These are phyloP conservation scores for Bettongia penicillata DNA, from an alignment of 2,113 vertebrate species.

Conservation along the genomic window DNA sequence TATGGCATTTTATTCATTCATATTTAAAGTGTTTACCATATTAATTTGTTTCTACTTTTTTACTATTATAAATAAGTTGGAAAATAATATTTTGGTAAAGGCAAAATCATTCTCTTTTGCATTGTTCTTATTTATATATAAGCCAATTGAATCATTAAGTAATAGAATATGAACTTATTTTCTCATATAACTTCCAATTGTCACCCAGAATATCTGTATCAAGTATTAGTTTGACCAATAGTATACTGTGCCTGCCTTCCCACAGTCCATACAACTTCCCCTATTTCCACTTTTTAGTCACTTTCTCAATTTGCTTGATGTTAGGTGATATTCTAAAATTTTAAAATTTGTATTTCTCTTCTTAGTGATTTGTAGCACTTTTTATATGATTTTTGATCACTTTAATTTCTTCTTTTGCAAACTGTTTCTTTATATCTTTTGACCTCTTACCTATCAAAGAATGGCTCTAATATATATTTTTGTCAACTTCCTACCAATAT, in stretches of 20 bases:
- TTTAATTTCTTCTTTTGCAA: background rate
- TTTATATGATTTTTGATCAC: background rate
- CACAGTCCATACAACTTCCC: too few species aligned
- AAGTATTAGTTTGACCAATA: background rate
- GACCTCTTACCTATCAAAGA: too few species aligned
- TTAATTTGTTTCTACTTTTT: background rate
- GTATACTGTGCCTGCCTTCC: background rate
- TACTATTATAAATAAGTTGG: background rate
- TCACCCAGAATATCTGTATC: background rate
- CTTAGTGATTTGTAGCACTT: background rate
- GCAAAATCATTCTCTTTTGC: background rate
- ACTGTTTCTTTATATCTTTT: too few species aligned
- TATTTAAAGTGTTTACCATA: background rate
- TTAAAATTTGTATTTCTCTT: background rate
- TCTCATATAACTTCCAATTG: background rate
- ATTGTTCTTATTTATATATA: background rate
- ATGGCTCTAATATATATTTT: background rate
- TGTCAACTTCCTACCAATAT: background rate
- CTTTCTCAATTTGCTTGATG: background rate
- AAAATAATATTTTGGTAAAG: background rate
- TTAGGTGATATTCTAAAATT: background rate
- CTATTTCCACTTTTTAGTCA: background rate
- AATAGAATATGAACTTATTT: background rate
- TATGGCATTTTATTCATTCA: background rate
- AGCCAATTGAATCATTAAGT: background rate